Conservation (phyloP, 2,888 invertebrate genomes). For the Trissoscelio sp. region DNA sequence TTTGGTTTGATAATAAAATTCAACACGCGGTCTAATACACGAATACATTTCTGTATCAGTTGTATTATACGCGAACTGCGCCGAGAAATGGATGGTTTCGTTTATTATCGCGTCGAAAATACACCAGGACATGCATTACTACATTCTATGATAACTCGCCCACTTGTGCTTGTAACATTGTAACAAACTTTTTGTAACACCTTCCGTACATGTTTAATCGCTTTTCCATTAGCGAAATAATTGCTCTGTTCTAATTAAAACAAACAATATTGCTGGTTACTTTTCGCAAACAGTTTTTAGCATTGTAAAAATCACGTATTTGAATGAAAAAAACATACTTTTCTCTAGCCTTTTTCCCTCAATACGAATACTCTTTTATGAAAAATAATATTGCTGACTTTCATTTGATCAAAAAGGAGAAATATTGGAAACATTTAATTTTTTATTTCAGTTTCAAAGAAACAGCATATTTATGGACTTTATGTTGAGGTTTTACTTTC, state of each 20-base stretch:
- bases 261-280: background rate
- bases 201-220: background rate
- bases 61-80: background rate
- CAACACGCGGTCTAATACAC: slow-evolving; percentile 10
- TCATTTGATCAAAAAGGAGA: background rate
- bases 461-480: no score
- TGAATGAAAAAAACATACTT: background rate
- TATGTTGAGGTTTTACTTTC: no score
- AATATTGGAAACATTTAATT: background rate
- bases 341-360: no score
- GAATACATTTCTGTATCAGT: slow-evolving; percentile 20
- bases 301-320: background rate
- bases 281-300: background rate
- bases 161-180: background rate
- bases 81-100: slow-evolving; percentile 12
- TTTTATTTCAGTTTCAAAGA: background rate
- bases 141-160: background rate
- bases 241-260: background rate
- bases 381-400: background rate
- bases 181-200: background rate
- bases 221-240: background rate
- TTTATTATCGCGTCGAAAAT: slow-evolving; percentile 22
- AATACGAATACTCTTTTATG: background rate
- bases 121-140: slow-evolving; percentile 15
- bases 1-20: background rate